Base-by-base conservation (phyloP, 2,888 invertebrate genomes). In the Cataglyphis albicans region DNA sequence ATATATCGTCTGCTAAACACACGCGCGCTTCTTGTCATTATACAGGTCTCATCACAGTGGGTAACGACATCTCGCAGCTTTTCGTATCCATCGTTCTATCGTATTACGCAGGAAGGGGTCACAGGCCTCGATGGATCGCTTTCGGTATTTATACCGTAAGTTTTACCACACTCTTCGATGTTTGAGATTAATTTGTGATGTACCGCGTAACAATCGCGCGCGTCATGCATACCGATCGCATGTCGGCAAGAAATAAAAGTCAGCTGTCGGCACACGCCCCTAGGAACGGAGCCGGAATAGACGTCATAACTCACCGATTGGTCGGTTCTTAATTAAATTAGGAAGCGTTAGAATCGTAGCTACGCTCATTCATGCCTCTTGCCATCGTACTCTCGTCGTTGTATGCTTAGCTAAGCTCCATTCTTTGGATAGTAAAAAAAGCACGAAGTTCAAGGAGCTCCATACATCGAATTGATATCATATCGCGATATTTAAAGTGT, bases 41-140 rank as follows among this genome's bases (percentile, higher is more conserved):
- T 85, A 67, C 86, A 96, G 96, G 97, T 83, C 95, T 97, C 87
- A 97, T 97, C 88, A 96, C 96, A 67, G 96, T 97, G 83, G 97
- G 97, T 44, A 97, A 97, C 93, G 97, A 97, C 92, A 96, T 97
- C 86, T 97, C 97, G 90, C 96, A 96, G 92, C 95, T 97, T 81
- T 95, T 97, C 87, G 96, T 96, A 44, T 96, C 97, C 3, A 95
- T 96, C 21, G 95, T 96, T 32, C 93, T 97, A 84, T 96, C 96
- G 85, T 97, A 97, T 91, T 97, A 97, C 92, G 97, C 96, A 29
- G 97, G 97, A 84, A 96, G 96, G 91, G 96, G 97, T 59, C 97
- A 97, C 94, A 95, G 97, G 84, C 97, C 97, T 1, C 94, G 97
- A 90, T 97, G 97, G 97, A 97, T 97, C 92, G 97, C 97, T 5